Evolutionary conservation across 2,797 vertebrate genomes (phyloP).

Genomic region (Diglossa cyanea): DNA sequence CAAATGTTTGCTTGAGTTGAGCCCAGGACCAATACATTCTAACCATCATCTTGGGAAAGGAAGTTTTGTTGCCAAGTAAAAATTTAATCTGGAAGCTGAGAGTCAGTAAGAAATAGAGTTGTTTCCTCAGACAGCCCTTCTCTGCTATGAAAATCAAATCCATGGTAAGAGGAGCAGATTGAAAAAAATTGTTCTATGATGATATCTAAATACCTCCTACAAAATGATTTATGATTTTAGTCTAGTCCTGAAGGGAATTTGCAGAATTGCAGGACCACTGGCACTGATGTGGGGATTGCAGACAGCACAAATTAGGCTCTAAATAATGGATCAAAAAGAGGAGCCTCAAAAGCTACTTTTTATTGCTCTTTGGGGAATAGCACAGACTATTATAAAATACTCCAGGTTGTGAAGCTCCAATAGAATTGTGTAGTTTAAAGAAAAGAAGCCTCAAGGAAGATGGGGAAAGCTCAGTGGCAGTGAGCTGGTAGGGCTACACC

Average conservation of each 20-base stretch:
- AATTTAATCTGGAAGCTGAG: slow-evolving; percentile 68
- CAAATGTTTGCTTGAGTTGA: slow-evolving; percentile 69
- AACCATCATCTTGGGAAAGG: slow-evolving; percentile 61
- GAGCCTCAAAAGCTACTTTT: slow-evolving; percentile 45
- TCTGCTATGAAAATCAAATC: slow-evolving; percentile 63
- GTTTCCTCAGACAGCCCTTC: slow-evolving; percentile 47
- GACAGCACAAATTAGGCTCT: slow-evolving; percentile 48
- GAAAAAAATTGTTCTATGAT: slow-evolving; percentile 30
- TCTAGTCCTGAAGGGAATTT: slow-evolving; percentile 52
- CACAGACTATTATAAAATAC: slow-evolving; percentile 21
- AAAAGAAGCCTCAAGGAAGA: not conserved
- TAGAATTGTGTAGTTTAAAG: not conserved
- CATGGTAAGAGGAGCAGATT: slow-evolving; percentile 11
- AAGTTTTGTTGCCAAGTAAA: slow-evolving; percentile 73
- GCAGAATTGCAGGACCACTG: slow-evolving; percentile 9
- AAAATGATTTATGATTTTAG: slow-evolving; percentile 30
- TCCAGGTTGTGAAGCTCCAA: slow-evolving; percentile 26
- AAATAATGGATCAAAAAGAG: slow-evolving; percentile 64
- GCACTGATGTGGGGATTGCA: slow-evolving; percentile 46
- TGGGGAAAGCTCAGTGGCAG: not conserved
- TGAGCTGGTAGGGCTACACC: not conserved
- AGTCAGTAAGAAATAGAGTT: slow-evolving; percentile 57
- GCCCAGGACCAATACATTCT: slow-evolving; percentile 58
- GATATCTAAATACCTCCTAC: slow-evolving; percentile 49
- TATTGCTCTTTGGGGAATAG: slow-evolving; percentile 37